Conservation (phyloP, 2,113 vertebrate genomes). For the Anthoscopus minutus region DNA sequence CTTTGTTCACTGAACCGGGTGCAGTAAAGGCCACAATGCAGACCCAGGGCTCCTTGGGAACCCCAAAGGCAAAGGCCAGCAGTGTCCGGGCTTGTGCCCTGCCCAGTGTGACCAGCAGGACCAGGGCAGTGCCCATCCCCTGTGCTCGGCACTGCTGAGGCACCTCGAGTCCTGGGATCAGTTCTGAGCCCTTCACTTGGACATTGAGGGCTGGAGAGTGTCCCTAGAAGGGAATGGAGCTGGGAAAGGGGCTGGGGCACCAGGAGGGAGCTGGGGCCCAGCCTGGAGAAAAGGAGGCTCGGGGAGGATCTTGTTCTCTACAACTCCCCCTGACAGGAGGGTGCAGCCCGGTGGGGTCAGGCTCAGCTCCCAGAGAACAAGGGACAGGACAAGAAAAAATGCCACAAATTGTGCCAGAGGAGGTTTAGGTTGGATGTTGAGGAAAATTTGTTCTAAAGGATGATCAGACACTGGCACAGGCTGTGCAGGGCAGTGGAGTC, state of each 20-base stretch:
- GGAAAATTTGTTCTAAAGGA: neutral
- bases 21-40: rapidly evolving
- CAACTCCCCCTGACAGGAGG: neutral
- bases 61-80: neutral
- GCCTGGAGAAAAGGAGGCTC: neutral
- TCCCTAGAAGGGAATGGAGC: neutral
- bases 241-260: neutral
- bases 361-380: neutral
- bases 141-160: neutral
- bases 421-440: neutral
- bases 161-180: neutral
- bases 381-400: neutral
- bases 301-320: neutral
- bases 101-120: neutral
- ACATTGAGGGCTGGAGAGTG: neutral
- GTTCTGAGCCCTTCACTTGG: neutral
- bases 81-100: neutral
- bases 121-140: neutral
- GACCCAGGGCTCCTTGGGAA: neutral
- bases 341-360: neutral
- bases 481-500: neutral
- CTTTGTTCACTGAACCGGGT: neutral
- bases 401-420: neutral
- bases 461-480: neutral
- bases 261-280: neutral